Evolutionary conservation across 1,140 invertebrate species (phyloP).

Genomic region (Augochlora pura): DNA sequence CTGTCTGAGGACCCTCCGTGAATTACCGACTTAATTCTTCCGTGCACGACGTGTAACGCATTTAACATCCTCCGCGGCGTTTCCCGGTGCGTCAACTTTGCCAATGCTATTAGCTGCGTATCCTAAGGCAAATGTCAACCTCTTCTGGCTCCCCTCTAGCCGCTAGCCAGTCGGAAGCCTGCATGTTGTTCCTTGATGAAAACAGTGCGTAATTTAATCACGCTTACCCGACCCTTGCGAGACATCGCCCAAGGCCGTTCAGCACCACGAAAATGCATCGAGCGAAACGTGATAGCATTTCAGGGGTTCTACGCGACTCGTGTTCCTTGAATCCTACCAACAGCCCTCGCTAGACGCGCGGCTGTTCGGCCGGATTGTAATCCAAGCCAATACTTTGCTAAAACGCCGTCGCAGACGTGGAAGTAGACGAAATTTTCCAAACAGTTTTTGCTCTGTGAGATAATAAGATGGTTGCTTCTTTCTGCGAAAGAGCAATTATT

Average conservation of each 20-base stretch:
- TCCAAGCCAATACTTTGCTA: neutral
- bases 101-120: conserved; percentile 52
- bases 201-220: conserved; percentile 37
- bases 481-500: too few species aligned
- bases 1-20: conserved; percentile 51
- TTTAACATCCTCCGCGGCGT: conserved; percentile 39
- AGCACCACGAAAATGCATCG: neutral
- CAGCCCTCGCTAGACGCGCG: neutral
- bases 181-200: neutral
- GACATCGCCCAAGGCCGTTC: neutral
- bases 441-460: too few species aligned
- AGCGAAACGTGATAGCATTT: neutral
- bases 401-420: too few species aligned
- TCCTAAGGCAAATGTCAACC: conserved; percentile 39
- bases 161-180: neutral
- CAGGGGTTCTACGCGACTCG: neutral
- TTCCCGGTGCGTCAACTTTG: conserved; percentile 36
- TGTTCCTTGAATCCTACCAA: neutral
- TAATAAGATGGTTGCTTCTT: too few species aligned
- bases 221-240: neutral
- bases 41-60: conserved; percentile 43
- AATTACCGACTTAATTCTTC: conserved; percentile 60
- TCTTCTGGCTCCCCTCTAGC: conserved; percentile 3
- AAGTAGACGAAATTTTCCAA: neutral
- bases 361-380: neutral